Conservation (phyloP, 2,113 vertebrate species). For the Vombatus ursinus region DNA sequence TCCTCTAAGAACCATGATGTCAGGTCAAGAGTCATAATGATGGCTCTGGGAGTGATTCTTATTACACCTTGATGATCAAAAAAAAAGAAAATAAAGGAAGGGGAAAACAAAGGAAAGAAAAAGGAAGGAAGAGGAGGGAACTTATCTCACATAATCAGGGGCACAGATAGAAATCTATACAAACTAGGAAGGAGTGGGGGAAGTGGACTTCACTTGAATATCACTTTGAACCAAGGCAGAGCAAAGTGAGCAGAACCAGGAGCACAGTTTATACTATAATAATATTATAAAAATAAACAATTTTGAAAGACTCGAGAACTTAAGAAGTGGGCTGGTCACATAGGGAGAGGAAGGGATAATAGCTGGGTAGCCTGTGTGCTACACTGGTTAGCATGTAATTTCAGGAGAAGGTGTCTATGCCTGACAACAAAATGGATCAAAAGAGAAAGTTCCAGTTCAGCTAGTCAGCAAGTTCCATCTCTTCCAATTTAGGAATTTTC, state of each 20-base stretch:
- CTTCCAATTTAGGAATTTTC: neutral
- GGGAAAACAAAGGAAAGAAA: neutral
- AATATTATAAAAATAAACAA: neutral
- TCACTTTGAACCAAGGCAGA: neutral
- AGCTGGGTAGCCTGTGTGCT: too few relatives aligned
- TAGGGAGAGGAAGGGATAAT: neutral
- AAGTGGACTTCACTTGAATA: neutral
- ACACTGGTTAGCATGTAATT: neutral
- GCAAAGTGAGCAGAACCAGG: neutral
- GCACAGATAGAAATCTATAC: neutral
- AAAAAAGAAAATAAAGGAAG: neutral
- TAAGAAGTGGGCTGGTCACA: neutral
- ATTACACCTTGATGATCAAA: neutral
- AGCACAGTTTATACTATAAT: neutral
- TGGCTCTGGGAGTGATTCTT: neutral
- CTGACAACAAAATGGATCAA: neutral
- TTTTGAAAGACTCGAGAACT: neutral
- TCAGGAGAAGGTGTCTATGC: neutral
- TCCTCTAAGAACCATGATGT: neutral
- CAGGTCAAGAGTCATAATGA: neutral
- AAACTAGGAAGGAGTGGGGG: neutral
- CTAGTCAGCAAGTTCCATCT: neutral
- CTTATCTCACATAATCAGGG: neutral
- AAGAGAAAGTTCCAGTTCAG: neutral
- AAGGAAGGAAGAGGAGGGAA: neutral